A percentile compares a stretch with the other conserved stretches of the same genome.
These are phyloP conservation scores for Zelleria hepariella DNA, from an alignment of 2,888 invertebrate genomes.

Conservation along the genomic window DNA sequence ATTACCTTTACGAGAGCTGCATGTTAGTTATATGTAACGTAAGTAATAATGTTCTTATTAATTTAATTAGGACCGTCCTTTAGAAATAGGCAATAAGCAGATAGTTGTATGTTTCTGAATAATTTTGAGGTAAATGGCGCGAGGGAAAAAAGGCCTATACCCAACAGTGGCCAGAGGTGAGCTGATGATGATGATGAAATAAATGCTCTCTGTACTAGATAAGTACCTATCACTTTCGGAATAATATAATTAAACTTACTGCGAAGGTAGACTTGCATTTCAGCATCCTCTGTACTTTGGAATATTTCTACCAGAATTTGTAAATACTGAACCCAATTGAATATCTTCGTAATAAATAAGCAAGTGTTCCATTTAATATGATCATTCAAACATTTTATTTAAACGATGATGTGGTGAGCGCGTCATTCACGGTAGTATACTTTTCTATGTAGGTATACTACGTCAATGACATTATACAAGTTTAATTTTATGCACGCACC, in stretches of 20 bases:
- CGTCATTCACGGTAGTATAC: not conserved
- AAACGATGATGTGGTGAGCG: not conserved
- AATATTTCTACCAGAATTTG: not conserved
- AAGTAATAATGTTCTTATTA: too few relatives aligned
- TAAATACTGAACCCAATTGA: not conserved
- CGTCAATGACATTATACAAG: too few relatives aligned
- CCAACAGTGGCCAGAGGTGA: too few relatives aligned
- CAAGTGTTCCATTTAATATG: not conserved
- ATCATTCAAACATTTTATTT: not conserved
- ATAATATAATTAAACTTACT: not conserved
- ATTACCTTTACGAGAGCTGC: not conserved
- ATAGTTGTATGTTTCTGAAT: not conserved
- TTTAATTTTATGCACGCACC: too few relatives aligned
- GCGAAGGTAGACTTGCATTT: not conserved
- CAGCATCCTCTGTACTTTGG: not conserved
- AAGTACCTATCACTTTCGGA: not conserved
- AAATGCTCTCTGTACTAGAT: not conserved
- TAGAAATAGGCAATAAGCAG: too few relatives aligned
- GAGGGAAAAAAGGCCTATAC: too few relatives aligned
- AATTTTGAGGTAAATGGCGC: too few relatives aligned
- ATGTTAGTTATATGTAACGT: too few relatives aligned
- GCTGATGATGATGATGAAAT: too few relatives aligned
- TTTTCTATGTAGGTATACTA: not conserved
- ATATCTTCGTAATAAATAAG: conserved; percentile 7
- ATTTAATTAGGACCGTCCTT: not conserved